Percentiles rank a stretch among this genome's conserved stretches.
Conservation (phyloP, 2,797 vertebrate genomes). For the Pyrocephalus nanus region DNA sequence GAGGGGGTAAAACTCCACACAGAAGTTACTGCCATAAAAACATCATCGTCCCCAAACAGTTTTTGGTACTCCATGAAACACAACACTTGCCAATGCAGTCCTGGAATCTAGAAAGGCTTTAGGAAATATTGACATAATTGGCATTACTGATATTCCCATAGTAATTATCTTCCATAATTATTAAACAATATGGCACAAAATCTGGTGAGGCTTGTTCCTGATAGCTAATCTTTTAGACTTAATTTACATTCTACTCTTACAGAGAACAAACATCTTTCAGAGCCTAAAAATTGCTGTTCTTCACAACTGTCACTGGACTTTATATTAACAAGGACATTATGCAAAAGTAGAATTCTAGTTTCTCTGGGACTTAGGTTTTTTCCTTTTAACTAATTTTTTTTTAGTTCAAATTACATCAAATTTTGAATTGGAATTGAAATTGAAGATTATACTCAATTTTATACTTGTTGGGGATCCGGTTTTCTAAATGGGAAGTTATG, state of each 20-base stretch:
- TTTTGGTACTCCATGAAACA: neutral
- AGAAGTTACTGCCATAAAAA: neutral
- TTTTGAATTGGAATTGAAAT: neutral
- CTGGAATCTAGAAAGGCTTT: neutral
- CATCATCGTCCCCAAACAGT: neutral
- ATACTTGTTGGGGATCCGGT: neutral
- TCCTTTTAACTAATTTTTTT: neutral
- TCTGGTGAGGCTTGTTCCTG: neutral
- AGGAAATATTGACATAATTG: constrained; percentile 5
- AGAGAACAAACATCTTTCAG: neutral
- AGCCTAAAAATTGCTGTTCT: neutral
- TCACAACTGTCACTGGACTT: neutral
- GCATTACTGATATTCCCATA: neutral
- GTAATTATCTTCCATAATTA: neutral
- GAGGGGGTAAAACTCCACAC: neutral
- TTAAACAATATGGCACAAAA: constrained; percentile 12
- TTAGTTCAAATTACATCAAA: neutral
- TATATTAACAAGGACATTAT: neutral
- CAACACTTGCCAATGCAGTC: neutral
- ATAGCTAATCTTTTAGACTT: neutral
- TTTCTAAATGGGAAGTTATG: neutral
- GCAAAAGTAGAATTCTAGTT: neutral
- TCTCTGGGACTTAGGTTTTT: neutral
- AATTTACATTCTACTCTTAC: neutral
- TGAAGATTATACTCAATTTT: neutral